Conservation (phyloP, 2,113 vertebrate species). For the Xenus cinereus region DNA sequence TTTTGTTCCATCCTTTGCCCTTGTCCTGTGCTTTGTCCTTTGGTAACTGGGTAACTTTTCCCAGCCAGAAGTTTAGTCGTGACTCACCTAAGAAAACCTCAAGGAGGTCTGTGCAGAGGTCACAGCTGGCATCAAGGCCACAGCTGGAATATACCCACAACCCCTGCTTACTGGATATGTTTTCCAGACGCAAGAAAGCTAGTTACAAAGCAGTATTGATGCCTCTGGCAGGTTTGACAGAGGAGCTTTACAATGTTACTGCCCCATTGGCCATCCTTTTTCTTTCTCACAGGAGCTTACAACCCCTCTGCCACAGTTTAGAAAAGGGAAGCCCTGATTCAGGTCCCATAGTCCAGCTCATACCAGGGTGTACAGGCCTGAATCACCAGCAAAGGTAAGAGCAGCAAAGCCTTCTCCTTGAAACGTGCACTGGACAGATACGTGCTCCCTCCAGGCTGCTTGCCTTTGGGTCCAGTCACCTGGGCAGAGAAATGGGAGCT, state of each 20-base stretch:
- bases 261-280: rapidly evolving
- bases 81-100: neutral
- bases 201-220: neutral
- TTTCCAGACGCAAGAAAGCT: neutral
- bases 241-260: neutral
- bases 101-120: neutral
- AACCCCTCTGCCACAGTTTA: neutral
- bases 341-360: neutral
- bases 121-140: neutral
- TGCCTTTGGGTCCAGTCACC: neutral
- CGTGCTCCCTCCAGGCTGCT: neutral
- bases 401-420: neutral
- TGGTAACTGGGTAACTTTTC: neutral
- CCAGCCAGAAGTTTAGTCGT: neutral
- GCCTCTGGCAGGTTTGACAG: neutral
- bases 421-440: neutral
- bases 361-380: no score
- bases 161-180: neutral
- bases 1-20: neutral
- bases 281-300: neutral
- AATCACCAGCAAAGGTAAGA: neutral
- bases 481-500: neutral
- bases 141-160: neutral
- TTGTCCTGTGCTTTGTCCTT: neutral
- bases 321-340: neutral